phyloP scores from a whole-genome alignment of 2,113 vertebrate species.

The Onychostruthus taczanowskii region DNA sequence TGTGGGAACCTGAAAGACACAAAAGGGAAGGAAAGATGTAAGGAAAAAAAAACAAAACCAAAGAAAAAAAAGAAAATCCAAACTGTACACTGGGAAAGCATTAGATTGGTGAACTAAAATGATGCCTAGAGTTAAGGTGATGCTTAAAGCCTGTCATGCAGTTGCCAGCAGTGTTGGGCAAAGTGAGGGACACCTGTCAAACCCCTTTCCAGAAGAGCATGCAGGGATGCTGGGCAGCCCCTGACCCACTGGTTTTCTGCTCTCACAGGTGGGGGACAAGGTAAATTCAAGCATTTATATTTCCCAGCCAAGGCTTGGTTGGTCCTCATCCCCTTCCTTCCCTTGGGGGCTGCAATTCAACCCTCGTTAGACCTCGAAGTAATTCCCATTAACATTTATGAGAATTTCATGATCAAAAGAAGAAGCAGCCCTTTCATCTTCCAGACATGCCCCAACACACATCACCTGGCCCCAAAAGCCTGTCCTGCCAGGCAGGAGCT shows the following conservation, averaged over 20 bases:
- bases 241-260: neutral
- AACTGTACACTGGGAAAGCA: neutral
- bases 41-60: neutral
- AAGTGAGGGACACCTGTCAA: neutral
- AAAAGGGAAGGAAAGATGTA: slow-evolving; percentile 2
- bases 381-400: slow-evolving; percentile 72
- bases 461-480: neutral
- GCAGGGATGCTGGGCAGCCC: neutral
- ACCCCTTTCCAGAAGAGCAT: neutral
- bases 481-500: neutral
- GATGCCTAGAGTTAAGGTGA: neutral
- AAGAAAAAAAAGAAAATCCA: neutral
- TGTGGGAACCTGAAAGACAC: slow-evolving; percentile 44
- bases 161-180: neutral
- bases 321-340: neutral
- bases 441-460: slow-evolving; percentile 53
- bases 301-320: neutral
- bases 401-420: slow-evolving; percentile 73
- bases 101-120: neutral
- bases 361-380: slow-evolving; percentile 45
- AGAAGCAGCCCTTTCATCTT: slow-evolving; percentile 61
- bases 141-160: neutral
- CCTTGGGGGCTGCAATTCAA: neutral
- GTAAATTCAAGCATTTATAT: neutral
- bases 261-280: neutral